A percentile compares a stretch with the other conserved stretches of the same genome.
These are phyloP conservation scores for Clivina fossor DNA, from an alignment of 2,888 invertebrate genomes.

Conservation along the genomic window DNA sequence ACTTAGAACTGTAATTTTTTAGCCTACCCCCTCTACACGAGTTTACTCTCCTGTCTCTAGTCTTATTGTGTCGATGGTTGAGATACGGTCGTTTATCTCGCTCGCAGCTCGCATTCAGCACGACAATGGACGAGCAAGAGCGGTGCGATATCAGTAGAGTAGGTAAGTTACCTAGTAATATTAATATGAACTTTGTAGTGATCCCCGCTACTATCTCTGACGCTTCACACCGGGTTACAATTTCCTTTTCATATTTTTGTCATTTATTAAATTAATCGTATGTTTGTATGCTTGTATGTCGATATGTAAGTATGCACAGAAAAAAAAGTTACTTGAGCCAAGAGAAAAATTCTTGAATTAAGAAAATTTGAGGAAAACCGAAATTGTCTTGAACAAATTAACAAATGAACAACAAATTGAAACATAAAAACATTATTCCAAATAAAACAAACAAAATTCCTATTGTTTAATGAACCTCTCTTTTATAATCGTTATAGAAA, in stretches of 20 bases:
- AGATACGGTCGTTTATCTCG: no score
- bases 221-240: slow-evolving; percentile 2
- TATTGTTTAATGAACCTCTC: slow-evolving; percentile 7
- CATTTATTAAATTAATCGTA: slow-evolving; percentile 8
- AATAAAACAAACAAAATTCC: background rate
- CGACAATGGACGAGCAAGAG: slow-evolving; percentile 1
- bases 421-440: background rate
- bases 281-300: slow-evolving; percentile 5
- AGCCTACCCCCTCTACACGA: slow-evolving; percentile 1
- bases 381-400: slow-evolving; percentile 10
- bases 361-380: slow-evolving; percentile 5
- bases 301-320: slow-evolving; percentile 10
- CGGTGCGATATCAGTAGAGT: slow-evolving; percentile 3
- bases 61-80: slow-evolving; percentile 1
- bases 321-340: background rate
- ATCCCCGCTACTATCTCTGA: slow-evolving; percentile 2
- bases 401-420: slow-evolving; percentile 9
- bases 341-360: slow-evolving; percentile 8
- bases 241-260: slow-evolving; percentile 9
- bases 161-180: slow-evolving; percentile 8
- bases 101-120: slow-evolving; percentile 1
- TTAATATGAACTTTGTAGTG: slow-evolving; percentile 5
- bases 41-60: slow-evolving; percentile 4
- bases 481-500: slow-evolving; percentile 9
- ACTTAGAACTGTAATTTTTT: no score